Percentiles rank a stretch among this genome's conserved stretches.
Evolutionary conservation across 2,113 vertebrate species (phyloP).

Genomic region (Prunella himalayana): DNA sequence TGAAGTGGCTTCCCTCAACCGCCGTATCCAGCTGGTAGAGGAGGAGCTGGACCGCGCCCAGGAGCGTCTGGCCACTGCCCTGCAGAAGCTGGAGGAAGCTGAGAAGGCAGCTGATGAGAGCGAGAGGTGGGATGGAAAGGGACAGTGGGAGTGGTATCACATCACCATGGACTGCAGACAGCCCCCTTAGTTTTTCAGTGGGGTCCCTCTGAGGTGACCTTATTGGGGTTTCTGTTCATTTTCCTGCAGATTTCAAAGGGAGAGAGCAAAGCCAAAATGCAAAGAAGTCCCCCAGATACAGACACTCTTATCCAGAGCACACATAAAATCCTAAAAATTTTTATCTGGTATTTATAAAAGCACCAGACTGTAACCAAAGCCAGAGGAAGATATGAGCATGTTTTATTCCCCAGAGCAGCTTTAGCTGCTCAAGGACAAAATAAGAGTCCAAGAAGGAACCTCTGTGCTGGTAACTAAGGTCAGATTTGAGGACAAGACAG

Average conservation of each 20-base stretch:
- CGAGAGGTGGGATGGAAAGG: constrained; percentile 78
- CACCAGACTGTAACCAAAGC: neutral
- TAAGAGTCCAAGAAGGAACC: neutral
- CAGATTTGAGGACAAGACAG: neutral
- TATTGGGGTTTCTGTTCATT: neutral
- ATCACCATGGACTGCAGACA: neutral
- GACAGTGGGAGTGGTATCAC: neutral
- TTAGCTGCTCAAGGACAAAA: neutral
- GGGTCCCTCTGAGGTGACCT: neutral
- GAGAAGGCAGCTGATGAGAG: constrained; percentile 98
- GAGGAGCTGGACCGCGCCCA: constrained; percentile 96
- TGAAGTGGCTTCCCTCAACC: constrained; percentile 94
- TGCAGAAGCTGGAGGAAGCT: constrained; percentile 96
- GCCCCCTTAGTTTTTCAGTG: neutral
- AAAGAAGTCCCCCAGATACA: neutral
- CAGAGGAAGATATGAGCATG: neutral
- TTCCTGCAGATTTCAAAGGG: neutral
- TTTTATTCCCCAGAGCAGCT: neutral
- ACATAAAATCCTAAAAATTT: neutral
- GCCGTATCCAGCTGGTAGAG: constrained; percentile 96
- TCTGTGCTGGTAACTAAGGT: neutral
- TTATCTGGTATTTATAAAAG: neutral
- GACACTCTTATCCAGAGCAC: neutral
- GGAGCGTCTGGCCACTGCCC: constrained; percentile 91
- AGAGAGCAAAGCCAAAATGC: neutral